Conservation (phyloP, 2,888 invertebrate genomes). For the Tiliacea citrago region DNA sequence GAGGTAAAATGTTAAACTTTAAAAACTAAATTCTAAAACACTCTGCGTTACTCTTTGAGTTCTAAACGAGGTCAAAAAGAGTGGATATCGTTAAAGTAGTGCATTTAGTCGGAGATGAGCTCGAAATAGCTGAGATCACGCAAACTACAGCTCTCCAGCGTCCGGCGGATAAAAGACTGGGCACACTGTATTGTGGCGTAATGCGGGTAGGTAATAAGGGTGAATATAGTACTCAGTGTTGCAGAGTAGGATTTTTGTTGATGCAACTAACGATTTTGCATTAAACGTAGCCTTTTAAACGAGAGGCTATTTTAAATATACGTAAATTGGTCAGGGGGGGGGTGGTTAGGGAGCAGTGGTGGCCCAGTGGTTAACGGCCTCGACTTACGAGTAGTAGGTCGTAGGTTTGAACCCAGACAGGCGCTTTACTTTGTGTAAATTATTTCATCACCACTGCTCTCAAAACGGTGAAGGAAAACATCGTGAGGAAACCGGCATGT, state of each 20-base stretch:
- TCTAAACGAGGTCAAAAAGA: conserved; percentile 53
- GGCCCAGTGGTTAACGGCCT: no score
- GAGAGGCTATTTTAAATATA: not conserved
- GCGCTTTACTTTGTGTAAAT: no score
- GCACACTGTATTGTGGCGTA: conserved; percentile 4
- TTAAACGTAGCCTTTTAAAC: not conserved
- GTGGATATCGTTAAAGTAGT: conserved; percentile 51
- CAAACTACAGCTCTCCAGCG: conserved; percentile 51
- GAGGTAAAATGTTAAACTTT: no score
- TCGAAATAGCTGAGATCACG: conserved; percentile 61
- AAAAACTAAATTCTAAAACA: not conserved
- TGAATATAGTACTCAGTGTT: no score
- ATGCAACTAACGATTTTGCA: not conserved
- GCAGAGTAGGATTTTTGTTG: not conserved
- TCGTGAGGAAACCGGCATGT: no score
- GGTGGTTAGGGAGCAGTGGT: no score
- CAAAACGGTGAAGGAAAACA: no score
- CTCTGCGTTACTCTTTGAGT: conserved; percentile 57
- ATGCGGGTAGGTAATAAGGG: conserved; percentile 5
- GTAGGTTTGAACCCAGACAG: no score
- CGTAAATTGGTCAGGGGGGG: no score
- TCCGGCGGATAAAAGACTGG: conserved; percentile 54
- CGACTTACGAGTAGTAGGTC: no score
- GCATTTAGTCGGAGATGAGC: conserved; percentile 51
- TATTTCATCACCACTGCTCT: no score